A percentile compares a stretch with the other conserved stretches of the same genome.
These are phyloP conservation scores for Acrobasis consociella DNA, from an alignment of 2,888 invertebrate genomes.

Conservation along the genomic window DNA sequence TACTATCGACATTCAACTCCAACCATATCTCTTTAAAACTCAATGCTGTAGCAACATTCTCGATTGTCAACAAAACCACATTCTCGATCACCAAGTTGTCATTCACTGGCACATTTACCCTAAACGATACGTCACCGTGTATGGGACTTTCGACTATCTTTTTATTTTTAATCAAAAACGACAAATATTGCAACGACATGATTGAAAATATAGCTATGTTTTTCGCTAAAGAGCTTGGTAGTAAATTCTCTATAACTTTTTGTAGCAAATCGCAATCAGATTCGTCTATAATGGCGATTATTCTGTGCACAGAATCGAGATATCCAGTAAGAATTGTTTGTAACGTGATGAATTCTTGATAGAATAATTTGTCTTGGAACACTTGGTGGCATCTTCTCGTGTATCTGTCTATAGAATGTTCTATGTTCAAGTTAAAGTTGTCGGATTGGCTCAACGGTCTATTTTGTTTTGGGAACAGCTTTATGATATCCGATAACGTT, in stretches of 20 bases:
- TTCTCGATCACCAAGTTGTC: constrained; percentile 69
- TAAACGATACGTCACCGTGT: constrained; percentile 70
- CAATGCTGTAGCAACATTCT: constrained; percentile 69
- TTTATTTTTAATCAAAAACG: constrained; percentile 76
- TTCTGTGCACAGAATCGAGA: constrained; percentile 54
- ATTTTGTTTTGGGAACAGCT: constrained; percentile 74
- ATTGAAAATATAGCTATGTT: constrained; percentile 71
- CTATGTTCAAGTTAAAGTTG: constrained; percentile 65
- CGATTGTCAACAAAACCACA: constrained; percentile 60
- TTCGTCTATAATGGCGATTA: constrained; percentile 60
- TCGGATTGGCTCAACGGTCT: constrained; percentile 77
- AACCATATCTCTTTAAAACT: constrained; percentile 68
- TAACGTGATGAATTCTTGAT: constrained; percentile 68
- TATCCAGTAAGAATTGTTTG: constrained; percentile 67
- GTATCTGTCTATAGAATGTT: constrained; percentile 75
- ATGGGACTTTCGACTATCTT: constrained; percentile 73
- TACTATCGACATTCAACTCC: constrained; percentile 67
- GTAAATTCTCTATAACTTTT: constrained; percentile 66
- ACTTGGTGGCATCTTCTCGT: constrained; percentile 76
- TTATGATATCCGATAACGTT: constrained; percentile 61
- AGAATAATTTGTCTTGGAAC: constrained; percentile 76
- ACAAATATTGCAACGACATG: constrained; percentile 73
- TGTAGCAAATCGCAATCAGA: constrained; percentile 71
- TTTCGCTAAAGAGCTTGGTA: constrained; percentile 58
- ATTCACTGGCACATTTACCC: constrained; percentile 51